Base-by-base conservation (phyloP, 2,888 invertebrate genomes). In the Limnephilus auricula region DNA sequence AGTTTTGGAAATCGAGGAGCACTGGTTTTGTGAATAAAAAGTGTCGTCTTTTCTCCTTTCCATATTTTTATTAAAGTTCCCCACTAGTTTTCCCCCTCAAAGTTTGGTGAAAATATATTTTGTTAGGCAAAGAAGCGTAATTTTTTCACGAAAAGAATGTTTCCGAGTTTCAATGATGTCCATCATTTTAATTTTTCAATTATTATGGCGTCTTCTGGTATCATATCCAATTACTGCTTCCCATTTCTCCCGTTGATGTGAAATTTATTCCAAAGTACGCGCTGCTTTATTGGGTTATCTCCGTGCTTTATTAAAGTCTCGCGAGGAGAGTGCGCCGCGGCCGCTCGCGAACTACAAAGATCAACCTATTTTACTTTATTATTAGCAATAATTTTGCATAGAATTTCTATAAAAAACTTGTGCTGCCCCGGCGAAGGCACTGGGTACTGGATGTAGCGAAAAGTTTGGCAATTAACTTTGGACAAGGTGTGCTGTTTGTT, bases 361-460 rank as follows among this genome's bases (percentile, higher is more conserved):
- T 92, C 91, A 90, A 92, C 92, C 92, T 93, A 91, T 92, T 92
- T 89, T 91, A 91, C 93, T 93, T 92, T 93, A 93, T 92, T 93
- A 93, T 93, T 92, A 93, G 92, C 93, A 93, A 93, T 93, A 93
- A 92, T 92, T 93, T 93, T 92, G 93, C 93, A 93, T 93, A 93
- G 93, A 93, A 93, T 92, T 93, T 92, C 90, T 93, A 93, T 93
- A 93, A 93, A 93, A 93, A 93, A 92, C 91, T 92, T 93, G 92
- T 92, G 93, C 89, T 89, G 92, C 93, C 84, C 84, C 89, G 25
- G 65, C 65, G 5, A 65, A 65, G 65, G 65, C 25, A 65, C 79
- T 79, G 6, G 79, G 87, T 78, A 83, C n/a, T 34, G 90, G 91
- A 82, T 82, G 79, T 80, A 90, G 88, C 91, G 40, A 85, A 92